These are phyloP conservation scores for Euleptes europaea DNA, from an alignment of 2,113 vertebrate genomes.

Conservation along the genomic window DNA sequence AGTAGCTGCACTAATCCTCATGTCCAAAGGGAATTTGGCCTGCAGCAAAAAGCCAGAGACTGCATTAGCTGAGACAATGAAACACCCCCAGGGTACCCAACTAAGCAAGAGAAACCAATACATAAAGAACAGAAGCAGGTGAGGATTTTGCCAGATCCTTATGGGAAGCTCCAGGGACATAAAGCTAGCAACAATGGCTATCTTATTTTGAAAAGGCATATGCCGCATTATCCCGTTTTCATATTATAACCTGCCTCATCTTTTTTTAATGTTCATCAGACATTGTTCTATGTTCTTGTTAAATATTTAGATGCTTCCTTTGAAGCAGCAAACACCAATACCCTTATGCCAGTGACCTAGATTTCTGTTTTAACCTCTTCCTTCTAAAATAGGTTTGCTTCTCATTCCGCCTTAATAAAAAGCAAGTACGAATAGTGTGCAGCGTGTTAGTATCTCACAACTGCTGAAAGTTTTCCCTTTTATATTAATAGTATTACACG, in stretches of 20 bases:
- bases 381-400: not conserved
- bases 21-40: slow-evolving; percentile 33
- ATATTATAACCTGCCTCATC: not conserved
- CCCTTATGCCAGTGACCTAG: slow-evolving; percentile 13
- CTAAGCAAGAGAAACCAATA: not conserved
- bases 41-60: slow-evolving; percentile 27
- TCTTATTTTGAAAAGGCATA: accelerated
- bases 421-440: not conserved
- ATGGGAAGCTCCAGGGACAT: not conserved
- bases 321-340: not conserved
- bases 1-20: slow-evolving; percentile 15
- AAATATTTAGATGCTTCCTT: slow-evolving; percentile 1
- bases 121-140: not conserved
- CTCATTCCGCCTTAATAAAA: not conserved
- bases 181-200: slow-evolving; percentile 1
- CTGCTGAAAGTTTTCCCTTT: not conserved
- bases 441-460: not conserved
- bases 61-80: not conserved
- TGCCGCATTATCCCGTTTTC: not conserved
- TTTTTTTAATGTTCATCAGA: slow-evolving; percentile 12
- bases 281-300: not conserved
- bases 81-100: slow-evolving; percentile 13
- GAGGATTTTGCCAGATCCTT: not conserved
- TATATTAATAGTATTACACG: not conserved
- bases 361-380: not conserved